Evolutionary conservation across 2,888 invertebrate species (phyloP).

Genomic region (Byasa hedistus): DNA sequence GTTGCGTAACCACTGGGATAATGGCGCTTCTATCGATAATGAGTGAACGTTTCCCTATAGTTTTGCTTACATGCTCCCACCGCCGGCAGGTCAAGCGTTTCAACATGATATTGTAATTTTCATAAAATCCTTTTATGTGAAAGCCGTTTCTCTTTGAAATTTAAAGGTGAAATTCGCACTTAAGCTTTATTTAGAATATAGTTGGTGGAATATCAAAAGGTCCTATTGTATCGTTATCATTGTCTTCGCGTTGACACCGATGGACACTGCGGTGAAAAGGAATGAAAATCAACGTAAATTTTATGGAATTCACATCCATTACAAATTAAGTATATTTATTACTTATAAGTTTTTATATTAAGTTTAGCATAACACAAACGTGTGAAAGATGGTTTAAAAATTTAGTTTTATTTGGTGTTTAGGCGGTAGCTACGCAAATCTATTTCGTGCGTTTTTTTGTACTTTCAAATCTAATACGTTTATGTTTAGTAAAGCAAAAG

Average conservation of each 20-base stretch:
- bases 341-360: not conserved
- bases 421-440: too few species aligned
- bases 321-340: too few species aligned
- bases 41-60: not conserved
- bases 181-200: not conserved
- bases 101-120: slow-evolving; percentile 5
- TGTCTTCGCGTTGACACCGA: not conserved
- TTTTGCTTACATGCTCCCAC: slow-evolving; percentile 1
- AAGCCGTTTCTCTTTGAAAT: not conserved
- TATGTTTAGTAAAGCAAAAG: too few species aligned
- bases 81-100: slow-evolving; percentile 2
- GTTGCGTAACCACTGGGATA: not conserved
- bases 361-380: not conserved
- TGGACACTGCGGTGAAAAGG: not conserved
- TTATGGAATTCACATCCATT: not conserved
- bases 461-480: too few species aligned
- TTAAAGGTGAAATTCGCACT: not conserved
- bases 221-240: not conserved
- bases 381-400: not conserved
- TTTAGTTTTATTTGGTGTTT: not conserved
- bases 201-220: not conserved
- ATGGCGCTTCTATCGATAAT: slow-evolving; percentile 15
- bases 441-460: too few species aligned
- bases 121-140: not conserved
- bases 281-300: not conserved